phyloP scores from a whole-genome alignment of 2,113 vertebrate species.

The Megalops atlanticus region DNA sequence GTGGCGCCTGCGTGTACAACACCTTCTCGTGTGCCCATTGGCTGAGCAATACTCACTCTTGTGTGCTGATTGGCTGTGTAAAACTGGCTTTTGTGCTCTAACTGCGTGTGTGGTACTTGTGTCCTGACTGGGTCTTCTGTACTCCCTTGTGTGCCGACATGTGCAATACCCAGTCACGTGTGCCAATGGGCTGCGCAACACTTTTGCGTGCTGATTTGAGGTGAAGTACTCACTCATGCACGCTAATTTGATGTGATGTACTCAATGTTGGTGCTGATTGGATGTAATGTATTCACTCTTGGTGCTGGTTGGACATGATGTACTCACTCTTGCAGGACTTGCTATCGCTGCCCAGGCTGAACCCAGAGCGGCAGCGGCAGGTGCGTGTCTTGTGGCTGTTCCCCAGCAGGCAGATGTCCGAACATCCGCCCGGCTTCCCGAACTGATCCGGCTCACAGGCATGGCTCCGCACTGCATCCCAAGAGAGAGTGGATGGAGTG shows the following conservation, averaged over 20 bases:
- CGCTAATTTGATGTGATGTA: not conserved
- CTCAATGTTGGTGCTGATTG: too few relatives aligned
- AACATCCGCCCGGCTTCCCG: slow-evolving; percentile 90
- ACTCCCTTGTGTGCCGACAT: too few relatives aligned
- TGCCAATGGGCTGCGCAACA: not conserved
- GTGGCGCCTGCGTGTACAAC: too few relatives aligned
- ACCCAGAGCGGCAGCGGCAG: slow-evolving; percentile 91
- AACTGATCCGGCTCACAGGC: slow-evolving; percentile 89
- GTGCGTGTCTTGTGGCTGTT: slow-evolving; percentile 95
- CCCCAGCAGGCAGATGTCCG: slow-evolving; percentile 91
- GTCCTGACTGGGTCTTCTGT: too few relatives aligned
- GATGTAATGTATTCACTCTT: too few relatives aligned
- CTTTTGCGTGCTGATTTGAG: not conserved
- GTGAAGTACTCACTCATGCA: slow-evolving; percentile 75
- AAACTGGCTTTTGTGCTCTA: too few relatives aligned
- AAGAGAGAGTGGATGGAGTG: not conserved
- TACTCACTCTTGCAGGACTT: slow-evolving; percentile 96
- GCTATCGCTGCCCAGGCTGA: slow-evolving; percentile 91
- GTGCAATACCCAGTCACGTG: not conserved
- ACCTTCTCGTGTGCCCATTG: too few relatives aligned
- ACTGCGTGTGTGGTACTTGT: too few relatives aligned
- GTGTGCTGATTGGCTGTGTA: too few relatives aligned
- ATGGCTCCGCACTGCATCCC: slow-evolving; percentile 84
- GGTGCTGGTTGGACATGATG: not conserved
- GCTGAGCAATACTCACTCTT: too few relatives aligned